A percentile compares a stretch with the other conserved stretches of the same genome.
phyloP scores from a whole-genome alignment of 2,888 invertebrate species.

The Trachelus stipa region DNA sequence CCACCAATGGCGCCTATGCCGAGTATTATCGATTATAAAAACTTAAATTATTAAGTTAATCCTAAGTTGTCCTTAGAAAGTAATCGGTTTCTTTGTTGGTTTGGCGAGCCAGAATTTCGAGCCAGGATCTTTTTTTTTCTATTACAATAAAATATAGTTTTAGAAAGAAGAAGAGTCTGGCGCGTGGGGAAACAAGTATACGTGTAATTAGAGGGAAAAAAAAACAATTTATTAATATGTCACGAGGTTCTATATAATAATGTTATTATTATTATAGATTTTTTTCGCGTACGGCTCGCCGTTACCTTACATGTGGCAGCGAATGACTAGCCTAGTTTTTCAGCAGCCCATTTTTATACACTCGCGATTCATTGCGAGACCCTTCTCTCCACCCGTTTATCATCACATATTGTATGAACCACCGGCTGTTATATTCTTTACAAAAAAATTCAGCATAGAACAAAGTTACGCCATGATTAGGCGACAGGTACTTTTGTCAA shows the following conservation, averaged over 20 bases:
- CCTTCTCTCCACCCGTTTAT: neutral
- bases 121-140: neutral
- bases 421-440: neutral
- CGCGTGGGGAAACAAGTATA: neutral
- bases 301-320: constrained; percentile 7
- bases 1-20: neutral
- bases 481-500: constrained; percentile 7
- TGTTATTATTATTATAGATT: neutral
- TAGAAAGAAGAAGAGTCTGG: neutral
- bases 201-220: neutral
- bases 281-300: constrained; percentile 2
- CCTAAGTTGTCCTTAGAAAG: neutral
- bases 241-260: neutral
- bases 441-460: neutral
- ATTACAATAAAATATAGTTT: neutral
- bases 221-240: neutral
- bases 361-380: neutral
- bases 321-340: constrained; percentile 9
- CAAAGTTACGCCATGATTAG: neutral
- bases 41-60: neutral
- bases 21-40: neutral
- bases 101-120: neutral
- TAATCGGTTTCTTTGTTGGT: neutral
- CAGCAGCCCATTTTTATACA: neutral
- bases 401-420: neutral